Base-by-base conservation (phyloP, 2,113 vertebrate genomes). In the Apodemus sylvaticus region DNA sequence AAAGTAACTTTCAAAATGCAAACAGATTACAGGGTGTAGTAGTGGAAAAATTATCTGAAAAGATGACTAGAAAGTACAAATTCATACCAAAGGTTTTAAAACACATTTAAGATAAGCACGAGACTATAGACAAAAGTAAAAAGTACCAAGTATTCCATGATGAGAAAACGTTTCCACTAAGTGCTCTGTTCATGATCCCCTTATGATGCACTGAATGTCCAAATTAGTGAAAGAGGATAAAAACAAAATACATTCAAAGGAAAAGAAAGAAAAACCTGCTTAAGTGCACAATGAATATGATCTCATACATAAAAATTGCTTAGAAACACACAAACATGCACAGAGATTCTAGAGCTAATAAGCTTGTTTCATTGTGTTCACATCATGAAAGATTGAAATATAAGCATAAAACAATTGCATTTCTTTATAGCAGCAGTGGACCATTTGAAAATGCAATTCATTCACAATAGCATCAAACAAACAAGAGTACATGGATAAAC, bases 181-280 rank as follows among this genome's bases (percentile, higher is more conserved):
- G 51, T n/a, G 0, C 11, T 26, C 0, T 74, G 8, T 34, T 74
- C 9, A 29, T 7, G 5, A 45, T 0, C 17, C 8, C 1, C 11
- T 74, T 34, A 31, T 60, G 1, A 36, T 66, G 9, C 9, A 48
- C 17, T 7, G 64, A 48, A 48, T 1, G 11, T 48, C 51, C 42
- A 66, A 51, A 9, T 20, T 48, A 86, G 1, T 48, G 10, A 36
- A n/a, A 64, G 34, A 16, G 5, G 1, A 86, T 51, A 26, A 66
- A 42, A 79, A 78, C 11, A 31, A 22, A n/a, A n/a, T 68, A 53
- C 5, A 7, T 36, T 68, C 24, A 48, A 66, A 39, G 34, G 36
- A 45, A 48, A 68, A 60, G 22, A 45, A 48, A 42, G 16, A 5
- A 70, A n/a, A 90, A 51, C 42, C 55, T 96, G 16, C 0, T 0